Evolutionary conservation across 2,888 invertebrate species (phyloP), one percentile per base, ranked within the genome.

Genomic region (Dusona sp.): DNA sequence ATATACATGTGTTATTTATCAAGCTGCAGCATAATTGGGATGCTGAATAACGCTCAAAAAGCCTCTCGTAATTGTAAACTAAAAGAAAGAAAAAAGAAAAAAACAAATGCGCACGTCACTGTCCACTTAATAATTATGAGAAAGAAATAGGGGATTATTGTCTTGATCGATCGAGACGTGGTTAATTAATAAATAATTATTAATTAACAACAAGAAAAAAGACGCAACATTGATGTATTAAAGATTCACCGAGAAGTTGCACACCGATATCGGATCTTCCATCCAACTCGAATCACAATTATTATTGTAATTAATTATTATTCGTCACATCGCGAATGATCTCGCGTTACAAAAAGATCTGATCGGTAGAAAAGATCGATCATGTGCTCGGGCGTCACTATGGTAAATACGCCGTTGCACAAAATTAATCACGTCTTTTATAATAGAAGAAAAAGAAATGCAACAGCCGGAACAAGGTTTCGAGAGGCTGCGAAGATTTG

Each of bases 231-330:
- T 74, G 84, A 81, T 84, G 86, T 87, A 79, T 75, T 79, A 38
- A 79, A 79, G 86, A 79, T 75, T 84, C 86, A 82, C 84, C 74
- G 84, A 77, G 45, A 81, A 84, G 64, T 82, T 84, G 84, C 81
- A 70, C 75, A 83, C 81, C 79, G 81, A 78, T 87, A 84, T 84
- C 84, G 86, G 82, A 87, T 87, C 86, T 87, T 87, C 86, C 86
- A 87, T 84, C 81, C 84, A 61, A 87, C 80, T 54, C 54, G 78
- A 77, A 65, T 57, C 75, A 83, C 74, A 57, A 73, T 64, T 54
- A 68, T 68, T 68, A 54, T 54, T 79, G 33, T 64, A 22, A 78
- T 78, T 38, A n/a, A 38, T 54, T 64, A 45, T 51, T 29, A 82
- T 75, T 75, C 51, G 68, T 75, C 45, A 67, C 45, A 22, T 78